Percentiles rank a stretch among this genome's conserved stretches.
Evolutionary conservation across 2,797 vertebrate species (phyloP).

Genomic region (Neopelma chrysocephalum): DNA sequence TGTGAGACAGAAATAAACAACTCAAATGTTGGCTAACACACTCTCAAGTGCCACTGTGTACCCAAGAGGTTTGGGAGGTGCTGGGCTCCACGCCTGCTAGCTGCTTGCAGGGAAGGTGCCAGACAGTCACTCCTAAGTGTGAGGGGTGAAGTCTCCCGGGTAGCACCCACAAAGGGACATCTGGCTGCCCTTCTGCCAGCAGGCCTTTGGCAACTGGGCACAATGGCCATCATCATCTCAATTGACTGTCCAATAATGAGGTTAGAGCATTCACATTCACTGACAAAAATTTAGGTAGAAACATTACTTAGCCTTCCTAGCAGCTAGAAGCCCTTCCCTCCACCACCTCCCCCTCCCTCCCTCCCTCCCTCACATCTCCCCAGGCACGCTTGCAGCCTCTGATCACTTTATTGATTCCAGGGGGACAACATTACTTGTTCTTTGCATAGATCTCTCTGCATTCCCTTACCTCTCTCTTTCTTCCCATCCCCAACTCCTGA

Average conservation of each 20-base stretch:
- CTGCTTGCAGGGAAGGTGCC: neutral
- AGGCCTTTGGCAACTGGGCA: accelerated
- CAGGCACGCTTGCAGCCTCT: neutral
- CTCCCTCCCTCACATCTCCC: neutral
- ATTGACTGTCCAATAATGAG: neutral
- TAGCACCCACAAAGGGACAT: neutral
- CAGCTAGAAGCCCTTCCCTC: neutral
- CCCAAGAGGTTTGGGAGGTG: neutral
- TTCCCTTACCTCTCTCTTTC: neutral
- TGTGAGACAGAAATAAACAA: neutral
- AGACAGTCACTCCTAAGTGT: accelerated
- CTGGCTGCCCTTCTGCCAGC: neutral
- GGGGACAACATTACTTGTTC: neutral
- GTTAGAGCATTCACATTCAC: neutral
- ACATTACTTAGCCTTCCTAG: neutral
- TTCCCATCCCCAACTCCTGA: neutral
- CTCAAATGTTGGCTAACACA: neutral
- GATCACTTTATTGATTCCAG: neutral
- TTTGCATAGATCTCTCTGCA: neutral
- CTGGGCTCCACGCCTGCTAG: neutral
- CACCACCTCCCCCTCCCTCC: neutral
- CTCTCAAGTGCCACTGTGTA: neutral
- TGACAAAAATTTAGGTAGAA: neutral
- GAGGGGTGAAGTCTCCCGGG: neutral
- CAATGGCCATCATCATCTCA: neutral